Evolutionary conservation across 2,797 vertebrate genomes (phyloP), one percentile per base, ranked within the genome.

Genomic region (Hipposideros larvatus): DNA sequence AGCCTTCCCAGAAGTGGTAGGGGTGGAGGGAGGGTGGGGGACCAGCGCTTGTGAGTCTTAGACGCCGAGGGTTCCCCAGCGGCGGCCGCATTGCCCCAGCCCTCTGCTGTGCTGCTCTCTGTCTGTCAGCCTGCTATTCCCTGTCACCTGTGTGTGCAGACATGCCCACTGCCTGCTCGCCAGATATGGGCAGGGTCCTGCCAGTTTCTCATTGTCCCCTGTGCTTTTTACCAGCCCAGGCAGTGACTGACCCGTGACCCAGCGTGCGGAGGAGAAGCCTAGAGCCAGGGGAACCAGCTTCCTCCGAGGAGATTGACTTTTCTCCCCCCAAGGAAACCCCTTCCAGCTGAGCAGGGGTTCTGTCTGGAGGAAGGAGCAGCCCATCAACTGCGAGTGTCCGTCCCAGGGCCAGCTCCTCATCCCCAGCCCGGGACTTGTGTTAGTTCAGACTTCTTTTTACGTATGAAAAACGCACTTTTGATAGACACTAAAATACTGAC

Each of bases 211-310:
- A 98, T 78, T 34, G 0, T 97, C 82, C 97, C 97, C 93, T 98
- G 13, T 98, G 92, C 96, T 98, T 96, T 96, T 88, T 79, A 46
- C 80, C 98, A 99, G 99, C 99, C 98, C 99, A 99, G 99, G 99
- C 99, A 55, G 98, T 99, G 93, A 99, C 98, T 91, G 99, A 99
- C 97, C 99, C 99, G 61, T 99, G 98, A 99, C 1, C 0, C 74
- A 70, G 6, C 13, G 4, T 61, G 53, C 71, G 9, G 71, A 88
- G 43, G 92, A 95, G 90, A 96, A 91, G 70, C 34, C 96, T 80
- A 91, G 86, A 96, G 75, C 80, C 48, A 8, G 87, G 84, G 92
- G 90, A 94, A 68, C 37, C 97, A 96, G 77, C 89, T 90, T 96
- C 95, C 90, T 92, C 86, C 31, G 37, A 92, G 96, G 93, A 96